Conservation (phyloP, 2,113 vertebrate genomes). For the Cinclus mexicanus region DNA sequence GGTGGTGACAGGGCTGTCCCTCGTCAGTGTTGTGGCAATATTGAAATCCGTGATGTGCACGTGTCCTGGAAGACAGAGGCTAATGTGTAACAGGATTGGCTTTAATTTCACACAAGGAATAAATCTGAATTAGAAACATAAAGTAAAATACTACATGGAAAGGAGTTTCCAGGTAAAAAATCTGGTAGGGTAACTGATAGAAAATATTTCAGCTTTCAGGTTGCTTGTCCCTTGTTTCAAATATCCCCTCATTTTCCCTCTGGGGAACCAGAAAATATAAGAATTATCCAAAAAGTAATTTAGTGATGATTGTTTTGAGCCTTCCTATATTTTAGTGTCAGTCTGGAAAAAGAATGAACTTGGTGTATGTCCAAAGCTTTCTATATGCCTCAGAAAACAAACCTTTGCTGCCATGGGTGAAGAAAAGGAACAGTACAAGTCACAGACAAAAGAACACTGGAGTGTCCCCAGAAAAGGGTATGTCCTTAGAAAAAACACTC, state of each 20-base stretch:
- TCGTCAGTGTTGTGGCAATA: conserved; percentile 87
- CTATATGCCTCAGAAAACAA: background rate
- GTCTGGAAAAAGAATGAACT: background rate
- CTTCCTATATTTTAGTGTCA: background rate
- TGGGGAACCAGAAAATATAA: background rate
- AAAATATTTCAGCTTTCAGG: background rate
- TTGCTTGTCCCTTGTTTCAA: background rate
- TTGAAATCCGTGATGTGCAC: conserved; percentile 97
- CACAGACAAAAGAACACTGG: background rate
- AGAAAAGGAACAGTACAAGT: background rate
- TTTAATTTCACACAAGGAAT: background rate
- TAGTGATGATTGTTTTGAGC: background rate
- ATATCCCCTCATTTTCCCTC: background rate
- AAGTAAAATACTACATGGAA: background rate
- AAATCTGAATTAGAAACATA: background rate
- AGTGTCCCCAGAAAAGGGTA: background rate
- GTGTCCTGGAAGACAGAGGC: conserved; percentile 80
- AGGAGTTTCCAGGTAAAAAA: background rate
- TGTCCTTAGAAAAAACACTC: background rate
- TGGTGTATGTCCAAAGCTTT: background rate
- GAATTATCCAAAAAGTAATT: background rate
- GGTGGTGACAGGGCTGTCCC: conserved; percentile 85
- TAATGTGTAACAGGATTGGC: fast-evolving
- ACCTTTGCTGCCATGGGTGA: background rate
- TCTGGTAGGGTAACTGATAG: background rate